Percentiles rank a stretch among this genome's conserved stretches.
These are phyloP conservation scores for Diabrotica virgifera DNA, from an alignment of 1,140 invertebrate species.

Conservation along the genomic window DNA sequence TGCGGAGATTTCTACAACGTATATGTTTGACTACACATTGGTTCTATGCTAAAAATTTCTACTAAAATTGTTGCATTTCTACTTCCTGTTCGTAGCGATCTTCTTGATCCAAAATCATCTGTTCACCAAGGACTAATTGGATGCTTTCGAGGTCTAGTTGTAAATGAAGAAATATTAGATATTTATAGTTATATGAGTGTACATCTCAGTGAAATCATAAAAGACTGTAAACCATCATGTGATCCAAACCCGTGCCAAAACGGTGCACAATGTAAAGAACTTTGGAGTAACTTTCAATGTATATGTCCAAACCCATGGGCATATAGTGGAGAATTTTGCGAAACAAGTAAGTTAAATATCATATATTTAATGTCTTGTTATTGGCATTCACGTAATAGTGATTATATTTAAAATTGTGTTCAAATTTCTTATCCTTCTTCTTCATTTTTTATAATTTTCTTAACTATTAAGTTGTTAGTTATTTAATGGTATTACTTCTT, in stretches of 20 bases:
- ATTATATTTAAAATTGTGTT: no score
- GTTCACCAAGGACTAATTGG: conserved; percentile 87
- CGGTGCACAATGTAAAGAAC: conserved; percentile 83
- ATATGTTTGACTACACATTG: no score
- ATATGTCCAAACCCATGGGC: conserved; percentile 88
- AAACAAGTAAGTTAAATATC: conserved; percentile 69
- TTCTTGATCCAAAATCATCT: conserved; percentile 70
- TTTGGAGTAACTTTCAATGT: conserved; percentile 90
- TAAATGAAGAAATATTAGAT: conserved; percentile 86
- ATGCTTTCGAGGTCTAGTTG: conserved; percentile 87
- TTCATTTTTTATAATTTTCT: no score
- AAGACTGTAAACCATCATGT: conserved; percentile 90
- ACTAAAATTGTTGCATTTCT: no score
- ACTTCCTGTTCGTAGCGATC: conserved; percentile 58
- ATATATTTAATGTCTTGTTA: neutral
- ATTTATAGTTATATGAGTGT: conserved; percentile 93
- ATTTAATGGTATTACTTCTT: no score
- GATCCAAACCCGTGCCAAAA: conserved; percentile 92
- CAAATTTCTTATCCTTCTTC: no score
- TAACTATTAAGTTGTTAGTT: no score
- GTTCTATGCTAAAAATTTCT: no score
- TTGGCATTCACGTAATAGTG: no score
- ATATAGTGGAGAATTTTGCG: conserved; percentile 83
- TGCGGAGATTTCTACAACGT: no score
- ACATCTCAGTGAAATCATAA: conserved; percentile 83